Evolutionary conservation across 2,113 vertebrate genomes (phyloP).

Genomic region (Osmerus mordax): DNA sequence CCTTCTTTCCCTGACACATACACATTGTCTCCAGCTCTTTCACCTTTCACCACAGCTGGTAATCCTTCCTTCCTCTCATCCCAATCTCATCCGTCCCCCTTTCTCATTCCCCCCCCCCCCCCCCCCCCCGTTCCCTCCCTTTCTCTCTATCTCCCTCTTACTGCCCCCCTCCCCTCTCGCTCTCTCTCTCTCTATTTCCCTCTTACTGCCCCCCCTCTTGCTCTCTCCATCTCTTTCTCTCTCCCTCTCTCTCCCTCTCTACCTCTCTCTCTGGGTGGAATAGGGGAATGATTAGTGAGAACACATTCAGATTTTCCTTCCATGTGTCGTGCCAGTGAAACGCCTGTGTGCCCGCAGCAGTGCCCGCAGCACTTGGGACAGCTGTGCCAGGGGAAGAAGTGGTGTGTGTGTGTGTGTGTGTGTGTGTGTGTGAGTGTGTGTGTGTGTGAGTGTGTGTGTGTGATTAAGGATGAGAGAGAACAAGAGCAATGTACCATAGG

Average conservation of each 20-base stretch:
- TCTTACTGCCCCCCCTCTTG: constrained; percentile 37
- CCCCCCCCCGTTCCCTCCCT: constrained; percentile 39
- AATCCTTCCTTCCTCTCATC: constrained; percentile 16
- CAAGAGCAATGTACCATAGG: constrained; percentile 27
- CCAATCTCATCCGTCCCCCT: not conserved
- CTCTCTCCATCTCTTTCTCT: constrained; percentile 39
- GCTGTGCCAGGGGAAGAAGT: constrained; percentile 71
- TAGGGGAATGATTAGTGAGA: constrained; percentile 75
- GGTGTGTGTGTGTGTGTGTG: constrained; percentile 51
- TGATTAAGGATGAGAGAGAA: constrained; percentile 26
- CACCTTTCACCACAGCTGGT: constrained; percentile 57
- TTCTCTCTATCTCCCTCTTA: constrained; percentile 37
- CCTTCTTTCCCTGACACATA: constrained; percentile 30
- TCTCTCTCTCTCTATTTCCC: constrained; percentile 34
- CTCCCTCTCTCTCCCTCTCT: constrained; percentile 47
- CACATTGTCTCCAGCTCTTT: constrained; percentile 43
- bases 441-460: no score
- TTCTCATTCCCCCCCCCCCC: constrained; percentile 39
- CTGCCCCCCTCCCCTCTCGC: constrained; percentile 38
- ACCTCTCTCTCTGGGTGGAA: constrained; percentile 57
- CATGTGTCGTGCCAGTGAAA: constrained; percentile 73
- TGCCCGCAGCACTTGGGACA: no score
- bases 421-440: constrained; percentile 15
- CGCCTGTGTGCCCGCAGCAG: constrained; percentile 71
- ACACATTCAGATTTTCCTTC: constrained; percentile 81